phyloP scores from a whole-genome alignment of 2,113 vertebrate genomes.

The Motacilla alba region DNA sequence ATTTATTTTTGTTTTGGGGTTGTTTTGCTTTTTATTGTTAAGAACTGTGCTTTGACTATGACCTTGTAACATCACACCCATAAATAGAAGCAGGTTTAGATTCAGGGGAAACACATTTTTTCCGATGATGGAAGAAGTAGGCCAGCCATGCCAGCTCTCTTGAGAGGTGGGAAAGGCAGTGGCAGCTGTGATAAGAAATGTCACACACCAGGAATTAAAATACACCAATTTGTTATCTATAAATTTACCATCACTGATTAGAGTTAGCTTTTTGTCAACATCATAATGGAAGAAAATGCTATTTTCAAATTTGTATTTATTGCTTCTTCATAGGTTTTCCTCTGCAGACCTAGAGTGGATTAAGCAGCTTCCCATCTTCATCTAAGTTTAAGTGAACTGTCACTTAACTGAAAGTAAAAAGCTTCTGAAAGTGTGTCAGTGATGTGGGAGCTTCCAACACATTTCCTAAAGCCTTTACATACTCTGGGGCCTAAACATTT shows the following conservation, averaged over 20 bases:
- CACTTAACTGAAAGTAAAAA: neutral
- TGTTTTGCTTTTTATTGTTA: slow-evolving; percentile 34
- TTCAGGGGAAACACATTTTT: slow-evolving; percentile 30
- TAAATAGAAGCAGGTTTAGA: slow-evolving; percentile 23
- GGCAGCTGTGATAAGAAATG: neutral
- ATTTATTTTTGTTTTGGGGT: neutral
- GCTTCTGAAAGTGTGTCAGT: neutral
- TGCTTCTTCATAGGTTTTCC: neutral
- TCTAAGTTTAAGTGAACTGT: neutral
- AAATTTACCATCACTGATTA: neutral
- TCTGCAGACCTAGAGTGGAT: neutral
- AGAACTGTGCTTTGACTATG: neutral
- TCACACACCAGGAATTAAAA: neutral
- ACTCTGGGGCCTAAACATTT: neutral
- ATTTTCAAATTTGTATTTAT: neutral
- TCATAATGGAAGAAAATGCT: neutral
- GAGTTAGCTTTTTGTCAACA: neutral
- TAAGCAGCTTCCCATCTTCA: neutral
- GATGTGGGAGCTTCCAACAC: fast-evolving
- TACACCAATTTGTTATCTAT: neutral
- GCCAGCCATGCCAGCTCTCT: neutral
- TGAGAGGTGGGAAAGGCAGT: neutral
- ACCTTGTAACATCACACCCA: neutral
- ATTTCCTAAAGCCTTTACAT: neutral
- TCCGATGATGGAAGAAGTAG: neutral